These are phyloP conservation scores for Cecropterus lyciades DNA, from an alignment of 1,140 invertebrate species.

Conservation along the genomic window DNA sequence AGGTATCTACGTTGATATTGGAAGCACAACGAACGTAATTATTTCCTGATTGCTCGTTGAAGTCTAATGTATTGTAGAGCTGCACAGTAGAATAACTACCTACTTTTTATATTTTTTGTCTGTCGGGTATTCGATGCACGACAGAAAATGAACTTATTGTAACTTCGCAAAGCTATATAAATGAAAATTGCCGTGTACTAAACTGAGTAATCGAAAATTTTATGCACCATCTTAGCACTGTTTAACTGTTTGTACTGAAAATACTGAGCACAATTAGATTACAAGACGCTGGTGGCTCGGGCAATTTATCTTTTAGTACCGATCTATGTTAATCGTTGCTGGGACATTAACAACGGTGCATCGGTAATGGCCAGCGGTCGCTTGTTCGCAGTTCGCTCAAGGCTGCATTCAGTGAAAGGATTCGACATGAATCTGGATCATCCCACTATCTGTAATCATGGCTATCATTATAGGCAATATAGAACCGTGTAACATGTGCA, in stretches of 20 bases:
- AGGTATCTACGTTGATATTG: constrained; percentile 8
- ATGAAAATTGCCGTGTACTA: background rate
- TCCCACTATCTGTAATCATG: constrained; percentile 53
- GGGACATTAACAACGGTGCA: constrained; percentile 73
- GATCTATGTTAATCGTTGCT: constrained; percentile 76
- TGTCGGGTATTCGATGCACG: background rate
- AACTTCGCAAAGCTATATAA: background rate
- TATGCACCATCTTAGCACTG: constrained; percentile 5
- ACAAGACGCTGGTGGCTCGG: constrained; percentile 44
- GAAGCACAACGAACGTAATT: constrained; percentile 29
- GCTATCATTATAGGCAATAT: constrained; percentile 36
- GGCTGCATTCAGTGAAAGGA: constrained; percentile 75
- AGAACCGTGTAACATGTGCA: constrained; percentile 24
- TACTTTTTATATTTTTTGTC: constrained; percentile 14
- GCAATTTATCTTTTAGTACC: constrained; percentile 64
- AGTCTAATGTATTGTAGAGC: constrained; percentile 36
- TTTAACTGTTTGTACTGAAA: constrained; percentile 38
- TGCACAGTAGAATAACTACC: background rate
- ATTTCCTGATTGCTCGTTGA: constrained; percentile 36
- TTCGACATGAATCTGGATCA: constrained; percentile 74
- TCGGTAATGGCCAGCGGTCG: constrained; percentile 71
- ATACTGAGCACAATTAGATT: constrained; percentile 50
- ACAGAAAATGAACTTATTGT: constrained; percentile 9
- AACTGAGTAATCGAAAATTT: background rate
- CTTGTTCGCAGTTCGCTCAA: constrained; percentile 61